Percentiles rank a stretch among this genome's conserved stretches.
These are phyloP conservation scores for Trachymyrmex cornetzi DNA, from an alignment of 1,140 invertebrate species.

Conservation along the genomic window DNA sequence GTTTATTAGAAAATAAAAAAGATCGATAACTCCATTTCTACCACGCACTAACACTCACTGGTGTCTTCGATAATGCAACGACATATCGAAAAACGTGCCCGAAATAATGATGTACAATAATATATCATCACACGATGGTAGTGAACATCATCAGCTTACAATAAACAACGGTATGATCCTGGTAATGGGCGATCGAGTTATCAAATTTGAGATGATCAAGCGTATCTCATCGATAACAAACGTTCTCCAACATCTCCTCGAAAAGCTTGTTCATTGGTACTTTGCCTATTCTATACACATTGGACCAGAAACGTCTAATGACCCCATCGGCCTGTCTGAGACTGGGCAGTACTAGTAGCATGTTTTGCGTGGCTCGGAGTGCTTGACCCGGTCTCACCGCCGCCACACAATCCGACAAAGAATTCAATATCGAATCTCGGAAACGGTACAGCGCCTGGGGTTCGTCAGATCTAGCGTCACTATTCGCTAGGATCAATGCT, in stretches of 20 bases:
- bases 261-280: conserved; percentile 99
- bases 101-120: conserved; percentile 22
- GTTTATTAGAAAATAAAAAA: conserved; percentile 56
- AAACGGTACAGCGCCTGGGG: conserved; percentile 94
- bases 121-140: conserved; percentile 26
- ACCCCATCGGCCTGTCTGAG: conserved; percentile 96
- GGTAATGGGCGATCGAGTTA: neutral
- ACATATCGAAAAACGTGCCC: conserved; percentile 7
- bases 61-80: neutral
- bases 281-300: conserved; percentile 94
- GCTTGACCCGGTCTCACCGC: conserved; percentile 91
- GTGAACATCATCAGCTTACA: neutral
- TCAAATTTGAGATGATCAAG: conserved; percentile 24
- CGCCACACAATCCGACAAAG: conserved; percentile 94
- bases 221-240: conserved; percentile 81
- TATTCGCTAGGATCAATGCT: conserved; percentile 96
- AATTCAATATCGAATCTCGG: conserved; percentile 94
- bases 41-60: conserved; percentile 67
- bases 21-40: conserved; percentile 36
- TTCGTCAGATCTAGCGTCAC: conserved; percentile 96
- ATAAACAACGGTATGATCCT: neutral
- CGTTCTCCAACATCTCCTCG: conserved; percentile 97
- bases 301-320: conserved; percentile 96
- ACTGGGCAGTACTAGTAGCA: conserved; percentile 95
- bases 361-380: conserved; percentile 92